Conservation (phyloP, 2,113 vertebrate species). For the Orientallactaga bullata region DNA sequence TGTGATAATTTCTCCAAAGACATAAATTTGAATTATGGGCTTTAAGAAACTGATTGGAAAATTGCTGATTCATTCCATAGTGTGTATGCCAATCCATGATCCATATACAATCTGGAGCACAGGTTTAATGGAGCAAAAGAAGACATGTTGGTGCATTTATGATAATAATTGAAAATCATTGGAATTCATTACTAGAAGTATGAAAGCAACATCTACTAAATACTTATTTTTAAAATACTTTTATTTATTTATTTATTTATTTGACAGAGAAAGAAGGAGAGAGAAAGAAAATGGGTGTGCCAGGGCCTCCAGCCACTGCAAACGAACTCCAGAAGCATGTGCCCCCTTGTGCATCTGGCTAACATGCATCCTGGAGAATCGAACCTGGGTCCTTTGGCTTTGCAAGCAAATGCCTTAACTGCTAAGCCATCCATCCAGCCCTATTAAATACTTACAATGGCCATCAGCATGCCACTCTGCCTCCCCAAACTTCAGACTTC, state of each 20-base stretch:
- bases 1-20: constrained; percentile 11
- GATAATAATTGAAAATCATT: neutral
- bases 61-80: neutral
- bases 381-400: no score
- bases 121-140: neutral
- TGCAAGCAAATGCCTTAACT: no score
- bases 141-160: neutral
- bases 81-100: neutral
- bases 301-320: no score
- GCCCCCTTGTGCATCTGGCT: no score
- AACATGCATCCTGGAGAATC: no score
- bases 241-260: no score
- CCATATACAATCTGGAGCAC: neutral
- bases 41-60: constrained; percentile 25
- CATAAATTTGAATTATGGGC: neutral
- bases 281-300: no score
- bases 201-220: constrained; percentile 3
- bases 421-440: no score
- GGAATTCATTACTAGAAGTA: neutral
- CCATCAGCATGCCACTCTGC: neutral
- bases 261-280: no score
- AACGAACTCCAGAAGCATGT: no score
- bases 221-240: no score
- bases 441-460: neutral
- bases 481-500: neutral